Conservation (phyloP, 2,113 vertebrate species). For the Rana temporaria region DNA sequence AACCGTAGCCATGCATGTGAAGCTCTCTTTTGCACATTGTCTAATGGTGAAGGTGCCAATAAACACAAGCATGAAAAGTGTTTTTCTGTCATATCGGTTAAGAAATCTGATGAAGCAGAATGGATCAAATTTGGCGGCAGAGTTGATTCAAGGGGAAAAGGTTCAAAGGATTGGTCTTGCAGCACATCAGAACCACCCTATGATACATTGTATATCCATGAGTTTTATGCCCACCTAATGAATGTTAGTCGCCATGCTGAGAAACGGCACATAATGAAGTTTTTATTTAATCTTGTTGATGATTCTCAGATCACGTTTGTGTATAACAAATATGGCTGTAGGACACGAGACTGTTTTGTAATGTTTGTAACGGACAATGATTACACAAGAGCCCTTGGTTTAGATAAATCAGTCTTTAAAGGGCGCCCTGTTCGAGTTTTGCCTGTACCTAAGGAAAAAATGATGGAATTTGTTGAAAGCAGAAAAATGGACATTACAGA, state of each 20-base stretch:
- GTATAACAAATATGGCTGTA: slow-evolving; percentile 74
- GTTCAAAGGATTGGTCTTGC: background rate
- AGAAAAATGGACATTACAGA: background rate
- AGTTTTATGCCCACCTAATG: slow-evolving; percentile 88
- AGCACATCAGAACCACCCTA: background rate
- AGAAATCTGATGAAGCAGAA: slow-evolving; percentile 77
- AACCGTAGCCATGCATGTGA: slow-evolving; percentile 14
- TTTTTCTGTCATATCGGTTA: slow-evolving; percentile 82
- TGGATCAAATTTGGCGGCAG: slow-evolving; percentile 64
- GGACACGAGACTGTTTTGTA: slow-evolving; percentile 84
- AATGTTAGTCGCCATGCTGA: slow-evolving; percentile 79
- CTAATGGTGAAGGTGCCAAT: slow-evolving; percentile 73
- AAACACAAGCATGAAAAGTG: slow-evolving; percentile 81
- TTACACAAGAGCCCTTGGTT: slow-evolving; percentile 80
- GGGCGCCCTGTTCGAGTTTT: slow-evolving; percentile 78
- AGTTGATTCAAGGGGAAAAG: background rate
- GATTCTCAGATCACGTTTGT: slow-evolving; percentile 87
- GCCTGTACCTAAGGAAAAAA: slow-evolving; percentile 85
- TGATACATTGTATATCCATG: slow-evolving; percentile 62
- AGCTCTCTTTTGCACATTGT: background rate
- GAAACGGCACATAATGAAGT: slow-evolving; percentile 83
- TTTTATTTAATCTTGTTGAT: slow-evolving; percentile 75
- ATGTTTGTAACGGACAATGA: slow-evolving; percentile 82
- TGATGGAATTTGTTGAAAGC: slow-evolving; percentile 78
- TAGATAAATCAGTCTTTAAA: slow-evolving; percentile 77